phyloP scores from a whole-genome alignment of 2,797 vertebrate species.

The Percopsis omiscomaycus region DNA sequence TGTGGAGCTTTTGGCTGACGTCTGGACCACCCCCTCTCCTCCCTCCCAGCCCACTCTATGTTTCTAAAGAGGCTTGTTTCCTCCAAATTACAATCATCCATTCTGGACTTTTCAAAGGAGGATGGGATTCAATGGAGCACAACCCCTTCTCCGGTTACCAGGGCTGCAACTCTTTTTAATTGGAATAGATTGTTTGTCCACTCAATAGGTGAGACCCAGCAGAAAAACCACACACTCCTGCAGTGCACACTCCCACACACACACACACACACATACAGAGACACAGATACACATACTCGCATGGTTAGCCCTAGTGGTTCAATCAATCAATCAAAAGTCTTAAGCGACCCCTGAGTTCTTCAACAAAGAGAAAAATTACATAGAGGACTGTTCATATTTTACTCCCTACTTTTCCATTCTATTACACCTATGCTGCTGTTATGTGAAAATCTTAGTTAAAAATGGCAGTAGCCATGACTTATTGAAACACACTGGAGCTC shows the following conservation, averaged over 20 bases:
- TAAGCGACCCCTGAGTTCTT: slow-evolving; percentile 6
- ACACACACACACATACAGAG: slow-evolving; percentile 5
- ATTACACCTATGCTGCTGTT: too few relatives aligned
- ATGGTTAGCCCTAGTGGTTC: slow-evolving; percentile 7
- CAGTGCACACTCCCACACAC: slow-evolving; percentile 22
- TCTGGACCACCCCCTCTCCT: slow-evolving; percentile 27
- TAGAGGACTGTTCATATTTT: background rate
- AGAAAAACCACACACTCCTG: slow-evolving; percentile 51
- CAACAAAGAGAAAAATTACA: background rate
- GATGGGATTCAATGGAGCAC: slow-evolving; percentile 66
- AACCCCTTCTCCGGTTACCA: slow-evolving; percentile 51
- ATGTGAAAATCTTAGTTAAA: too few relatives aligned
- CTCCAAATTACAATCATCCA: slow-evolving; percentile 57
- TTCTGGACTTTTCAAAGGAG: slow-evolving; percentile 62
- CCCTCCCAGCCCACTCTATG: slow-evolving; percentile 44
- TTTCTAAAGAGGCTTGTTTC: slow-evolving; percentile 60
- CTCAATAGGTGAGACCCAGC: slow-evolving; percentile 65
- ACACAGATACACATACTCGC: background rate
- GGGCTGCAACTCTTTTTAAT: slow-evolving; percentile 66
- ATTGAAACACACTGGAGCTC: too few relatives aligned
- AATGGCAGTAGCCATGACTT: too few relatives aligned
- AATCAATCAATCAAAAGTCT: background rate
- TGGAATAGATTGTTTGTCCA: slow-evolving; percentile 75
- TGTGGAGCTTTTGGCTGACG: slow-evolving; percentile 51
- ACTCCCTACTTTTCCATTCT: background rate